Evolutionary conservation across 2,888 invertebrate genomes (phyloP).

Genomic region (Trichogramma evanescens): DNA sequence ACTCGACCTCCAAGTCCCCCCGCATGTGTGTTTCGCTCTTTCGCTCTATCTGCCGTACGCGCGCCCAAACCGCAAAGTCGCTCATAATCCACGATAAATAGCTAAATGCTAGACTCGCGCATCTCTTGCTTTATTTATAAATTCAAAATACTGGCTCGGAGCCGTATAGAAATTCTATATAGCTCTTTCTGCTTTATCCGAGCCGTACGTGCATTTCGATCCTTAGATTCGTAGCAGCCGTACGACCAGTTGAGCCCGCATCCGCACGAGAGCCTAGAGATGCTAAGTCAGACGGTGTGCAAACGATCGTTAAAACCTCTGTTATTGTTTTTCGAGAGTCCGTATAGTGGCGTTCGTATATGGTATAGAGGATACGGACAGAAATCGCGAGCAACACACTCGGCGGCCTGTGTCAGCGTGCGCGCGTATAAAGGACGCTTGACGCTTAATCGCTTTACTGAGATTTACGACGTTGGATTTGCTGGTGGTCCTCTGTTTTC

Average conservation of each 20-base stretch:
- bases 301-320: slow-evolving; percentile 39
- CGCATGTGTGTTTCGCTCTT: background rate
- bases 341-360: slow-evolving; percentile 6
- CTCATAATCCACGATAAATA: slow-evolving; percentile 18
- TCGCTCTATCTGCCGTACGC: background rate
- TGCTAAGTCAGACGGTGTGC: slow-evolving; percentile 31
- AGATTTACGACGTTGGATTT: slow-evolving; percentile 41
- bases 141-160: background rate
- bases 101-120: background rate
- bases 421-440: slow-evolving; percentile 20
- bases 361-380: background rate
- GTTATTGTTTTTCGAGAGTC: slow-evolving; percentile 38
- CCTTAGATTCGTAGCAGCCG: background rate
- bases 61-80: background rate
- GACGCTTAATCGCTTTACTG: slow-evolving; percentile 42
- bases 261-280: background rate
- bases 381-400: no score
- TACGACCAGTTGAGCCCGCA: background rate
- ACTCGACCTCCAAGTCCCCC: background rate
- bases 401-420: no score
- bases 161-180: background rate
- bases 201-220: no score
- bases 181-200: no score
- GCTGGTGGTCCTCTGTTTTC: slow-evolving; percentile 20
- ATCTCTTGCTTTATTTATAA: slow-evolving; percentile 14